phyloP scores from a whole-genome alignment of 2,113 vertebrate species.

The Argyrosomus japonicus region DNA sequence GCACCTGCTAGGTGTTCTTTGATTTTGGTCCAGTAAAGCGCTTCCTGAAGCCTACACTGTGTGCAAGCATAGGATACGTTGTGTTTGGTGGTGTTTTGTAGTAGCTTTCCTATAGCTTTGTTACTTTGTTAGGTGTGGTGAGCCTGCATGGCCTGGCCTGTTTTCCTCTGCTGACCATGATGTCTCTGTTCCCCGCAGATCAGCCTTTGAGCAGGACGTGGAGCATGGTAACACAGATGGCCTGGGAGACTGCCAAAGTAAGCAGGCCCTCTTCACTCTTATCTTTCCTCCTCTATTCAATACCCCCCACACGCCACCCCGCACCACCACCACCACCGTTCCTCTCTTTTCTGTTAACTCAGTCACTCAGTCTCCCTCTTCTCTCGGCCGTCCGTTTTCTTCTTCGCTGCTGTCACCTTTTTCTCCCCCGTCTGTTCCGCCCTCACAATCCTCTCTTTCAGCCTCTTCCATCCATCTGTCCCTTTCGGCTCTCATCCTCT shows the following conservation, averaged over 20 bases:
- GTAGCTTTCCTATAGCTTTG: conserved; percentile 54
- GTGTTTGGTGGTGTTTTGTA: conserved; percentile 49
- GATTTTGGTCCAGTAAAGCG: conserved; percentile 61
- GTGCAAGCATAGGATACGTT: conserved; percentile 29
- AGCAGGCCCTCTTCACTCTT: conserved; percentile 86
- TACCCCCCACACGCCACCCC: conserved; percentile 6
- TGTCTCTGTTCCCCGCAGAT: conserved; percentile 90
- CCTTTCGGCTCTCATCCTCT: conserved; percentile 60
- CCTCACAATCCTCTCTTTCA: conserved; percentile 76
- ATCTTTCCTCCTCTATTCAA: conserved; percentile 74
- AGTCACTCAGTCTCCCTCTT: conserved; percentile 57
- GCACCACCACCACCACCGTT: conserved; percentile 13
- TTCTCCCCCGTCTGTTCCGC: conserved; percentile 68
- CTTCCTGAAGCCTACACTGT: conserved; percentile 45
- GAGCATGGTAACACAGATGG: conserved; percentile 98
- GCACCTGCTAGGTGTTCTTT: conserved; percentile 66
- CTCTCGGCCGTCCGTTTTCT: conserved; percentile 42
- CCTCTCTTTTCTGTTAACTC: conserved; percentile 65
- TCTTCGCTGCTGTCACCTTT: conserved; percentile 70
- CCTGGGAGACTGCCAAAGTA: conserved; percentile 99
- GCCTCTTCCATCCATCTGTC: conserved; percentile 77
- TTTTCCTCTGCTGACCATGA: conserved; percentile 81
- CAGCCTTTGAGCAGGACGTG: conserved; percentile 96
- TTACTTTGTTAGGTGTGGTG: conserved; percentile 65
- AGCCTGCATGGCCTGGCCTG: conserved; percentile 64